Percentiles rank a stretch among this genome's conserved stretches.
These are phyloP conservation scores for Menidia menidia DNA, from an alignment of 2,797 vertebrate species.

Conservation along the genomic window DNA sequence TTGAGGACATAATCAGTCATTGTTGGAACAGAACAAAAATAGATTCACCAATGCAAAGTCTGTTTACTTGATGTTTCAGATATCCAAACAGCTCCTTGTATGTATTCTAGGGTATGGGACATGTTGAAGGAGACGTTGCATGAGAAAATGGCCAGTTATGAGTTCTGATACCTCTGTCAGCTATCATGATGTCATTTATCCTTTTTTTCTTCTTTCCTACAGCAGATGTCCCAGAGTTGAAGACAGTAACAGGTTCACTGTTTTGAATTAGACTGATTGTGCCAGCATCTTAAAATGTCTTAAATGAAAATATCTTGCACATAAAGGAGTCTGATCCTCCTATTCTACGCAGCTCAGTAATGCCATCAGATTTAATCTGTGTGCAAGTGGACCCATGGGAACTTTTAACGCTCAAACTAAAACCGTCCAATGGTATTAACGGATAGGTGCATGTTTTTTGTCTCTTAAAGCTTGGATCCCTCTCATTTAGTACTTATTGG, in stretches of 20 bases:
- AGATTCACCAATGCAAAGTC: not conserved
- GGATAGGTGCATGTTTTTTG: too few species aligned
- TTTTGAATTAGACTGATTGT: conserved; percentile 17
- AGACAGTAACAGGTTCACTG: not conserved
- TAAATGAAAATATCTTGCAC: too few species aligned
- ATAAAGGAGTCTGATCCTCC: too few species aligned
- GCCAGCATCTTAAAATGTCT: not conserved
- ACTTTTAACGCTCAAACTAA: too few species aligned
- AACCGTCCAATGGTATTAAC: too few species aligned
- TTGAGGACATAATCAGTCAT: too few species aligned
- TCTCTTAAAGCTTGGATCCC: too few species aligned
- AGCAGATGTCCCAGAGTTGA: conserved; percentile 1
- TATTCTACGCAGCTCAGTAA: too few species aligned
- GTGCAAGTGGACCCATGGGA: too few species aligned
- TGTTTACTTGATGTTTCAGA: not conserved
- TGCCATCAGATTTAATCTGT: too few species aligned
- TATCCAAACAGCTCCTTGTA: not conserved
- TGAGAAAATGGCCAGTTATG: conserved; percentile 35
- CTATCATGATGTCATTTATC: conserved; percentile 14
- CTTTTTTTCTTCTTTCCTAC: conserved; percentile 6
- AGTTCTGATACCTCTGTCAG: not conserved
- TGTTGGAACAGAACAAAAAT: too few species aligned
- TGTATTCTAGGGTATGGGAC: conserved; percentile 21
- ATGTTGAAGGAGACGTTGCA: conserved; percentile 24
- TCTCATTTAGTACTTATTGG: too few species aligned